These are phyloP conservation scores for Zaprionus obscuricornis DNA, from an alignment of 2,888 invertebrate species.

Conservation along the genomic window DNA sequence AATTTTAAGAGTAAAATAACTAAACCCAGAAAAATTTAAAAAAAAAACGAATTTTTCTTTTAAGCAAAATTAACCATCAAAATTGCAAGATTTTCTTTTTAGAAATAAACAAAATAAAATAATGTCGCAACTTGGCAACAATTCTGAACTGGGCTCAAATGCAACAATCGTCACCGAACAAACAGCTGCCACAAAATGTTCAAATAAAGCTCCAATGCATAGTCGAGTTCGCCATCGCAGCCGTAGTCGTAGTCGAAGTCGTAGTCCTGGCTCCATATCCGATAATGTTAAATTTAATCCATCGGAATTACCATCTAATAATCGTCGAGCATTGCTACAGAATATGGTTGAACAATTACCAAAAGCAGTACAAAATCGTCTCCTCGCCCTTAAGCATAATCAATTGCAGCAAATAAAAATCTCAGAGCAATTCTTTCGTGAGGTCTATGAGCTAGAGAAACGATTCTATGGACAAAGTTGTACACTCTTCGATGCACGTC, in stretches of 20 bases:
- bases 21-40: no score
- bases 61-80: conserved; percentile 29
- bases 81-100: conserved; percentile 33
- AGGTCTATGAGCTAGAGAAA: conserved; percentile 52
- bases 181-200: no score
- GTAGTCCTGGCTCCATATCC: conserved; percentile 18
- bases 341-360: conserved; percentile 51
- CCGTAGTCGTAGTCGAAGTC: conserved; percentile 23
- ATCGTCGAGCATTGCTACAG: conserved; percentile 52
- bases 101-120: no score
- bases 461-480: conserved; percentile 54
- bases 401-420: conserved; percentile 55
- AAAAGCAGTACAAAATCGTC: conserved; percentile 42
- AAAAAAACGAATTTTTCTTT: no score
- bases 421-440: conserved; percentile 57
- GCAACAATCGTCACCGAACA: conserved; percentile 13
- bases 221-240: background rate
- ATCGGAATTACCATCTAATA: conserved; percentile 46
- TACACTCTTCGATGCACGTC: conserved; percentile 49
- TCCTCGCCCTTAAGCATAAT: conserved; percentile 52
- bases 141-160: conserved; percentile 29
- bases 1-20: no score
- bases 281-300: conserved; percentile 25
- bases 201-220: no score
- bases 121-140: conserved; percentile 18